A percentile compares a stretch with the other conserved stretches of the same genome.
Conservation (phyloP, 2,113 vertebrate species). For the Gavia stellata region DNA sequence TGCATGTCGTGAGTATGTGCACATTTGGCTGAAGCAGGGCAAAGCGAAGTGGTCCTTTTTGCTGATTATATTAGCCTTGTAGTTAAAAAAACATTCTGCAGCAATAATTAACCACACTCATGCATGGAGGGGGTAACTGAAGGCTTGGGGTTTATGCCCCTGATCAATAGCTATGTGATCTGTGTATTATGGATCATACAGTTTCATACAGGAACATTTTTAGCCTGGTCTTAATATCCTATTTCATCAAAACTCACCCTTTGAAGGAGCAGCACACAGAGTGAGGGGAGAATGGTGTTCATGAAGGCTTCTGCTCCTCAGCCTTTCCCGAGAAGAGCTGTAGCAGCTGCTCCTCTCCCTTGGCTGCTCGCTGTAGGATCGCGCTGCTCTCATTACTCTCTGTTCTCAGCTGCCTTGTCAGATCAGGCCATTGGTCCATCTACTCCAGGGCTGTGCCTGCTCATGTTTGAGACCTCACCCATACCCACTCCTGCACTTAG, state of each 20-base stretch:
- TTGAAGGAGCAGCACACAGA: background rate
- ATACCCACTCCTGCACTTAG: background rate
- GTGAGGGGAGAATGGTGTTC: background rate
- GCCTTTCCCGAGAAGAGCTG: fast-evolving
- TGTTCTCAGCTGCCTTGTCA: background rate
- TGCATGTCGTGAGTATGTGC: background rate
- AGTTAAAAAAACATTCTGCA: background rate
- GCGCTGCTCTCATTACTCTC: background rate
- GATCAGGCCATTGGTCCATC: background rate
- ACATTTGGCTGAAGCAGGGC: background rate
- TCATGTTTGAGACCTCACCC: background rate
- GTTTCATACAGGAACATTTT: background rate
- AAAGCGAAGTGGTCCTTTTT: background rate
- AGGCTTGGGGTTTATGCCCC: background rate
- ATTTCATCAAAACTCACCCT: background rate
- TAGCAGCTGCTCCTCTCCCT: background rate
- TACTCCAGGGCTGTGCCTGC: background rate
- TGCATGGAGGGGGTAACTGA: background rate
- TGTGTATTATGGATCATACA: background rate
- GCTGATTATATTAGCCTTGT: background rate
- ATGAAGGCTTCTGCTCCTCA: background rate
- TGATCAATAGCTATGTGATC: background rate
- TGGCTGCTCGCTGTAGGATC: background rate
- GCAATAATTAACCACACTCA: background rate
- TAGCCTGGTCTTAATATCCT: background rate